phyloP scores from a whole-genome alignment of 2,113 vertebrate genomes.

The Alouatta palliata region DNA sequence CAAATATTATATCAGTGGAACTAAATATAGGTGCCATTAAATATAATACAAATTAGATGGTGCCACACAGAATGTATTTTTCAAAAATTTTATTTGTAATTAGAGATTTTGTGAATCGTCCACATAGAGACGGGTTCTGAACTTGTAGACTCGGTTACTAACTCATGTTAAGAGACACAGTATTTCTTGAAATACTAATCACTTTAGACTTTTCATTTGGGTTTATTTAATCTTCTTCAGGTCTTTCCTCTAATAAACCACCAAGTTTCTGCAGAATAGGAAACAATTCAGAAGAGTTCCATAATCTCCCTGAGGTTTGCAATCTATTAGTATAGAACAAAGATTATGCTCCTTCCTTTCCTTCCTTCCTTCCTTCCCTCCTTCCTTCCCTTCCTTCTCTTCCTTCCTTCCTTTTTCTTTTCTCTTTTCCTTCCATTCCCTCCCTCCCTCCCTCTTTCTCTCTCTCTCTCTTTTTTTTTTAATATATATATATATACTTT shows the following conservation, averaged over 20 bases:
- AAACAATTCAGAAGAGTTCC: not conserved
- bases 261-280: not conserved
- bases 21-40: not conserved
- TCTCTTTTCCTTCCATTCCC: no score
- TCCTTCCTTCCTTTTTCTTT: no score
- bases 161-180: not conserved
- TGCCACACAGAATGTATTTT: not conserved
- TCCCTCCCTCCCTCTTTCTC: no score
- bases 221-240: not conserved
- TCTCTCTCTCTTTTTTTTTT: no score
- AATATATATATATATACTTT: no score
- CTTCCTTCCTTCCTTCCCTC: no score
- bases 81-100: conserved; percentile 19
- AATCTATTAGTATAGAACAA: not conserved
- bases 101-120: not conserved
- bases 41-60: not conserved
- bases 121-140: not conserved
- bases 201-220: not conserved
- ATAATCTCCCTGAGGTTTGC: not conserved
- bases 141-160: conserved; percentile 10
- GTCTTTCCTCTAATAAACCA: not conserved
- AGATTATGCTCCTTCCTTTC: not conserved
- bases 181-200: not conserved
- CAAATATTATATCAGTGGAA: not conserved
- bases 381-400: not conserved